phyloP scores from a whole-genome alignment of 2,113 vertebrate species.

The Isurus oxyrinchus region DNA sequence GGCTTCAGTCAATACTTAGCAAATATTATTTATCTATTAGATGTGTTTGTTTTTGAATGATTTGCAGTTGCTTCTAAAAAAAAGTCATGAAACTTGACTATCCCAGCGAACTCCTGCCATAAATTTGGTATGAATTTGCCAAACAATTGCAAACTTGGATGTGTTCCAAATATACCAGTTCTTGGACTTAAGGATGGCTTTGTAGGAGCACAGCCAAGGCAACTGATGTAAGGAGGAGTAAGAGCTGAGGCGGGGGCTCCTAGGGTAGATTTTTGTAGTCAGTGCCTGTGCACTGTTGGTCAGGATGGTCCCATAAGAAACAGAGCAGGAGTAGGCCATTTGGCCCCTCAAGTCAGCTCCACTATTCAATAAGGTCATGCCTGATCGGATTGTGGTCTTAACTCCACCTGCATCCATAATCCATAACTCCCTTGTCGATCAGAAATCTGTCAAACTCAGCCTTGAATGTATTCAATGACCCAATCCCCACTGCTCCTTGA shows the following conservation, averaged over 20 bases:
- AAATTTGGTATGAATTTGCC: background rate
- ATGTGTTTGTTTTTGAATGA: background rate
- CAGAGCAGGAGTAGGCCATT: no score
- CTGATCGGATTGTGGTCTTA: no score
- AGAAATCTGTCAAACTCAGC: background rate
- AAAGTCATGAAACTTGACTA: background rate
- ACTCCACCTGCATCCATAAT: background rate
- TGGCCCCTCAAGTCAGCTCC: no score
- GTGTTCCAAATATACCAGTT: background rate
- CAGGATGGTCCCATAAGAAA: background rate
- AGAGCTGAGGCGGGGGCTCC: background rate
- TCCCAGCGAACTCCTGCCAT: background rate
- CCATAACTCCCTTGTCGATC: background rate
- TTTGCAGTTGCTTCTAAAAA: background rate
- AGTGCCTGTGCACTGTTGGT: background rate
- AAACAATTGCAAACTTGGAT: background rate
- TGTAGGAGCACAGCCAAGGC: background rate
- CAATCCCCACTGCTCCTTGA: no score
- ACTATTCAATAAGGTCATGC: no score
- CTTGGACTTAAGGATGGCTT: background rate
- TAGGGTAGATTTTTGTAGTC: background rate
- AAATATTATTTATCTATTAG: background rate
- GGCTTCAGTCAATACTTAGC: background rate
- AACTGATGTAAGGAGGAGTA: background rate
- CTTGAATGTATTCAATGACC: background rate